Conservation (phyloP, 2,113 vertebrate species). For the Formicarius rufipectus region DNA sequence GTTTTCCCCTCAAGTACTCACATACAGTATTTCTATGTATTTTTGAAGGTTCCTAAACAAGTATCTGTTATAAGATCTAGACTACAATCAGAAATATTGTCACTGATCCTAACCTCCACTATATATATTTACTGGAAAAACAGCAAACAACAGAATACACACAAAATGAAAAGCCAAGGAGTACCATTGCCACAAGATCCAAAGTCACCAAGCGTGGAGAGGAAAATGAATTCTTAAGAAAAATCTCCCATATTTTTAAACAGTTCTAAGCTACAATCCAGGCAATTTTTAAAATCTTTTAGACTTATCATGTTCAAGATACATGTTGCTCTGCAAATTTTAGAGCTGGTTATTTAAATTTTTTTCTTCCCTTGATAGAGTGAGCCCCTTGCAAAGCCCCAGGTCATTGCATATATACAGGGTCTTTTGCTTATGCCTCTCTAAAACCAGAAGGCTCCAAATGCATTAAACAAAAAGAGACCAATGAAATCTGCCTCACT, state of each 20-base stretch:
- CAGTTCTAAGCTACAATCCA: background rate
- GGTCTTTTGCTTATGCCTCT: background rate
- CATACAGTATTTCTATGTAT: background rate
- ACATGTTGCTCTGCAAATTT: background rate
- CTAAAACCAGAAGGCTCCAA: background rate
- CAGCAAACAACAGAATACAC: background rate
- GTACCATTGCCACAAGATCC: background rate
- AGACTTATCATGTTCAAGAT: background rate
- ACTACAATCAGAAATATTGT: background rate
- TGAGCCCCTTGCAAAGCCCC: background rate
- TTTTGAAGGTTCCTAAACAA: background rate
- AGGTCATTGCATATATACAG: background rate
- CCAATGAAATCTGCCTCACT: background rate
- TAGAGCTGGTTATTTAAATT: background rate
- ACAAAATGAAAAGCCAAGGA: background rate
- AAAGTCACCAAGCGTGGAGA: background rate
- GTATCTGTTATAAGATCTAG: background rate
- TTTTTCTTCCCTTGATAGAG: background rate
- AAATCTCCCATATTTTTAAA: background rate
- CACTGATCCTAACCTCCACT: background rate
- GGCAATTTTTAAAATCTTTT: background rate
- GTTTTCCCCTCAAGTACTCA: background rate
- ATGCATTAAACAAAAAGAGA: background rate
- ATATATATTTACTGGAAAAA: background rate
- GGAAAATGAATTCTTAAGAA: background rate